Percentiles rank a stretch among this genome's conserved stretches.
These are phyloP conservation scores for Idaea aversata DNA, from an alignment of 2,888 invertebrate genomes.

Conservation along the genomic window DNA sequence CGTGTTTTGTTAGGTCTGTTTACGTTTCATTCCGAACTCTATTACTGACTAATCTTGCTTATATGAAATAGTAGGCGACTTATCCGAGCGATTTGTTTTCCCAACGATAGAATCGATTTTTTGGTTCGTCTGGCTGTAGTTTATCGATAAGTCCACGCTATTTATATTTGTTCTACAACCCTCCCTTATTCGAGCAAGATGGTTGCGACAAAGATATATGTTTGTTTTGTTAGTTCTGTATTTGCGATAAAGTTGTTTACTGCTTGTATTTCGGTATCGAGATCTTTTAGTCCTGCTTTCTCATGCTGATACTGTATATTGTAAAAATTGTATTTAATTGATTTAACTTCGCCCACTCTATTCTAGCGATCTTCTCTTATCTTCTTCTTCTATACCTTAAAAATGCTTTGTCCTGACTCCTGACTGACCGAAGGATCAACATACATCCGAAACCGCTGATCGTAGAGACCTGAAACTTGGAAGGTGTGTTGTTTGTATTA, in stretches of 20 bases:
- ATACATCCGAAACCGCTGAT: too few relatives aligned
- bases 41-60: conserved; percentile 28
- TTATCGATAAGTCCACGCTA: conserved; percentile 40
- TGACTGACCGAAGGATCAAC: too few relatives aligned
- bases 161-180: conserved; percentile 33
- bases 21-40: conserved; percentile 25
- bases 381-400: too few relatives aligned
- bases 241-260: conserved; percentile 12
- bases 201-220: conserved; percentile 47
- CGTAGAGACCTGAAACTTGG: too few relatives aligned
- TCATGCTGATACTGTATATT: background rate
- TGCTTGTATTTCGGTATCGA: background rate
- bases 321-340: background rate
- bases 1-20: conserved; percentile 19
- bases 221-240: conserved; percentile 29
- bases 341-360: background rate
- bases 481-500: too few relatives aligned
- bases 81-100: conserved; percentile 35
- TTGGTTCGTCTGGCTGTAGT: conserved; percentile 33
- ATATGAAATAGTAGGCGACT: conserved; percentile 26
- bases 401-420: too few relatives aligned
- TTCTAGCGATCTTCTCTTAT: background rate
- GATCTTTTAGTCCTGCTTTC: background rate
- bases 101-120: conserved; percentile 33
- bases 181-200: conserved; percentile 33